Percentiles rank a stretch among this genome's conserved stretches.
Evolutionary conservation across 2,797 vertebrate species (phyloP).

Genomic region (Gallinago stenura): DNA sequence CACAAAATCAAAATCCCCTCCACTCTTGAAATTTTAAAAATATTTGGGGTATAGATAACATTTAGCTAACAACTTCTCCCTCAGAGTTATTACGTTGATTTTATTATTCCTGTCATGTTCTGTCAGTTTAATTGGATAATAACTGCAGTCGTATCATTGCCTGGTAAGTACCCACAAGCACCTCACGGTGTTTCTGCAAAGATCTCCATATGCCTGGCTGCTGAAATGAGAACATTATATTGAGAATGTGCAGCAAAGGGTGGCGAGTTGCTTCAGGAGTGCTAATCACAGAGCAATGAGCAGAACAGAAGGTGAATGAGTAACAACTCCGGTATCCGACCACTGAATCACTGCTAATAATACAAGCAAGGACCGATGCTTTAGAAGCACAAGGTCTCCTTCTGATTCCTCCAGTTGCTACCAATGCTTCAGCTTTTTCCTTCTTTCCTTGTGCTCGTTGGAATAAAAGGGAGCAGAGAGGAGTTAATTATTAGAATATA

Average conservation of each 20-base stretch:
- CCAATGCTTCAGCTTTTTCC: neutral
- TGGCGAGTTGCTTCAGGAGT: neutral
- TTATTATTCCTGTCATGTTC: conserved; percentile 33
- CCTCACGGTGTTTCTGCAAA: conserved; percentile 19
- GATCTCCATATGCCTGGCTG: neutral
- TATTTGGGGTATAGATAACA: neutral
- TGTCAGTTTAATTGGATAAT: conserved; percentile 56
- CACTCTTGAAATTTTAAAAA: neutral
- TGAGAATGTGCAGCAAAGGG: neutral
- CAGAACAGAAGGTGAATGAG: neutral
- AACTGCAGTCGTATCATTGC: conserved; percentile 32
- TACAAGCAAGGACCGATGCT: neutral
- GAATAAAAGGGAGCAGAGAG: neutral
- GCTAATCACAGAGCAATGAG: neutral
- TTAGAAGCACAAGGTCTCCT: neutral
- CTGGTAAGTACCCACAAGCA: neutral
- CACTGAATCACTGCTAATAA: neutral
- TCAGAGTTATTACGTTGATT: neutral
- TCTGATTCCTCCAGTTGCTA: neutral
- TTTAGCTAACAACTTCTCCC: neutral
- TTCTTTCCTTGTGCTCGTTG: neutral
- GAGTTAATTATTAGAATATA: neutral
- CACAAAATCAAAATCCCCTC: neutral
- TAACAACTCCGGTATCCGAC: neutral
- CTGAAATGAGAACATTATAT: neutral